A percentile compares a stretch with the other conserved stretches of the same genome.
phyloP scores from a whole-genome alignment of 2,113 vertebrate genomes.

The Sturnira hondurensis region DNA sequence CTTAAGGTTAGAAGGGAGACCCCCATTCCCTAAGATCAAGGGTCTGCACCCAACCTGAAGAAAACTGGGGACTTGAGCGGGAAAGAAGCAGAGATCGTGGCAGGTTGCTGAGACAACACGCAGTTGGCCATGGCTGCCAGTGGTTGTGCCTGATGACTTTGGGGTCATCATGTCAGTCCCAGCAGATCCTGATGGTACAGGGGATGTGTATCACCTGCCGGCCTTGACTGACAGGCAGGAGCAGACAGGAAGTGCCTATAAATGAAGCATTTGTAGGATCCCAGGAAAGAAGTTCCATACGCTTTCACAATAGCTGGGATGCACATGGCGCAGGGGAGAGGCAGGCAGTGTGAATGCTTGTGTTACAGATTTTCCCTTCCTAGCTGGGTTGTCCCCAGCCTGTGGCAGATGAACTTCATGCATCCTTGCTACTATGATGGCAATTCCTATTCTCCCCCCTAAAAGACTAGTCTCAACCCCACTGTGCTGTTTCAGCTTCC shows the following conservation, averaged over 20 bases:
- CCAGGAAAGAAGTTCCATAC: neutral
- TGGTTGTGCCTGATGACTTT: neutral
- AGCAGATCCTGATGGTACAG: neutral
- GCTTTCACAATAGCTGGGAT: too few species aligned
- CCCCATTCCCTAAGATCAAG: neutral
- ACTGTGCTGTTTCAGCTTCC: neutral
- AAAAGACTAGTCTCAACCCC: neutral
- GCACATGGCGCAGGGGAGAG: accelerated
- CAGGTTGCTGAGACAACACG: neutral
- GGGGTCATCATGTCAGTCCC: neutral
- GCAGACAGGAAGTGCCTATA: neutral
- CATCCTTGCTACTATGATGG: neutral
- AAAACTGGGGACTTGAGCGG: neutral
- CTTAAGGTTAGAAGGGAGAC: neutral
- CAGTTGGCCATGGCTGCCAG: neutral
- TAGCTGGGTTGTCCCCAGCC: neutral
- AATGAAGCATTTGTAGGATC: neutral
- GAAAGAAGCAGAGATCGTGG: neutral
- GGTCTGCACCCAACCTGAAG: neutral
- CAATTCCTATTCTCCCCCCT: neutral
- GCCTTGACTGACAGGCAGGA: neutral
- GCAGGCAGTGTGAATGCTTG: neutral
- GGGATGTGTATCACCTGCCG: neutral
- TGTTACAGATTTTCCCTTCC: too few species aligned
- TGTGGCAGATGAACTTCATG: neutral